Evolutionary conservation across 2,113 vertebrate genomes (phyloP).

Genomic region (Paedocypris sp.): DNA sequence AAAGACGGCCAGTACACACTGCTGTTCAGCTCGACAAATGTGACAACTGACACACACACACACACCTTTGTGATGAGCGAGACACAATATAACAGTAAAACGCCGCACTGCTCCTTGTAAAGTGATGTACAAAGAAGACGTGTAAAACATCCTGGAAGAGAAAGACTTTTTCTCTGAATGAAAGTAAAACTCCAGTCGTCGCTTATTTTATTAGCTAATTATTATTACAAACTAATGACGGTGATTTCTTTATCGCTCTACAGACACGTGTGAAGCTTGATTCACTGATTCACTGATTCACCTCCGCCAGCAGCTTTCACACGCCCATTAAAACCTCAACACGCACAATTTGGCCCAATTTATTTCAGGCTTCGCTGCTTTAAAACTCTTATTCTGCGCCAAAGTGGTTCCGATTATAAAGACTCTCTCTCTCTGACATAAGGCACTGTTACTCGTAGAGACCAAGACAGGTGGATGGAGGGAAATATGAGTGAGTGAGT

Average conservation of each 20-base stretch:
- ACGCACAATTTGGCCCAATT: neutral
- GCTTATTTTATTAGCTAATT: too few species aligned
- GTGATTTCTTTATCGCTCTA: too few species aligned
- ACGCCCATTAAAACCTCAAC: slow-evolving; percentile 31
- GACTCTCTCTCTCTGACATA: neutral
- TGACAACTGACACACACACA: slow-evolving; percentile 1
- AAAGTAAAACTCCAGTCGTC: neutral
- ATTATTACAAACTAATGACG: too few species aligned
- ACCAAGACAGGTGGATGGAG: too few species aligned
- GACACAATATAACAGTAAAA: neutral
- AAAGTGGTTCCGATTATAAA: slow-evolving; percentile 8
- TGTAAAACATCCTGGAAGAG: neutral
- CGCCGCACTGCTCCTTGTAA: neutral
- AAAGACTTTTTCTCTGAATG: neutral
- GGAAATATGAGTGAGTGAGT: too few species aligned
- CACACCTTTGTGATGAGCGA: neutral
- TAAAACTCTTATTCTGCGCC: slow-evolving; percentile 1
- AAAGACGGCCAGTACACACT: too few species aligned
- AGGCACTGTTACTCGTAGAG: too few species aligned
- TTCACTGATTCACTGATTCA: too few species aligned
- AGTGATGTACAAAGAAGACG: neutral
- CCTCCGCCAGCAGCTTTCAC: slow-evolving; percentile 14
- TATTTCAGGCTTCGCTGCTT: slow-evolving; percentile 27
- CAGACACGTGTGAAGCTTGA: too few species aligned
- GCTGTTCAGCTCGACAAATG: slow-evolving; percentile 5